Evolutionary conservation across 2,797 vertebrate genomes (phyloP), one percentile per base, ranked within the genome.

Genomic region (Parauchenoglanis punctatus): DNA sequence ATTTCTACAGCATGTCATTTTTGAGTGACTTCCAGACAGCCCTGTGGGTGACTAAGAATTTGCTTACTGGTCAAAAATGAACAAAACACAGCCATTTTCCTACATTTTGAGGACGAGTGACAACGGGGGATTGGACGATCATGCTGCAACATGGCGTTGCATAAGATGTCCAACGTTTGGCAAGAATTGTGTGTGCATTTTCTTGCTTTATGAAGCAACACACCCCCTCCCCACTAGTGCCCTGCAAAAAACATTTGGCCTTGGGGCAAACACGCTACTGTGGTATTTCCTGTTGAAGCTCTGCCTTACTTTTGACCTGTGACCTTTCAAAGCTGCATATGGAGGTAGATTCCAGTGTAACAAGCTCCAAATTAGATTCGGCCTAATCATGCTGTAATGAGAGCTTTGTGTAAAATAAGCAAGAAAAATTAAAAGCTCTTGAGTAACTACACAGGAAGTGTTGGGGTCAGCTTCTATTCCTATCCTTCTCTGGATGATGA

Each of bases 281-380:
- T 76, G 85, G 87, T 85, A 92, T 91, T 93, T 94, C 93, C 92
- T 90, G 91, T 92, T 88, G 88, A 87, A 90, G 85, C 83, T 58
- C 84, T 86, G 85, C 17, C 65, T 52, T 35, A 59, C 28, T 61
- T 73, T 49, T 70, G 70, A 82, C 77, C 83, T 44, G 28, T 85
- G 89, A 89, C 85, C 87, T 61, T 75, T 84, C 89, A 73, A 80
- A 91, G 83, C 63, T 54, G 15, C 31, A 56, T 28, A 77, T 59
- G 17, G 46, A 59, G 44, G 28, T 72, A 52, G 56, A 40, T 25
- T 54, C 49, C 75, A 63, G 31, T 17, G 0, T 25, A 76, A 54
- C 18, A 73, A 72, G 18, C n/a, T 68, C 44, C 25, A 58, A 70
- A 73, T 87, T 84, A 85, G 56, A 87, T 81, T 35, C 65, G 17